Base-by-base conservation (phyloP, 2,113 vertebrate genomes). In the Dipodomys merriami region DNA sequence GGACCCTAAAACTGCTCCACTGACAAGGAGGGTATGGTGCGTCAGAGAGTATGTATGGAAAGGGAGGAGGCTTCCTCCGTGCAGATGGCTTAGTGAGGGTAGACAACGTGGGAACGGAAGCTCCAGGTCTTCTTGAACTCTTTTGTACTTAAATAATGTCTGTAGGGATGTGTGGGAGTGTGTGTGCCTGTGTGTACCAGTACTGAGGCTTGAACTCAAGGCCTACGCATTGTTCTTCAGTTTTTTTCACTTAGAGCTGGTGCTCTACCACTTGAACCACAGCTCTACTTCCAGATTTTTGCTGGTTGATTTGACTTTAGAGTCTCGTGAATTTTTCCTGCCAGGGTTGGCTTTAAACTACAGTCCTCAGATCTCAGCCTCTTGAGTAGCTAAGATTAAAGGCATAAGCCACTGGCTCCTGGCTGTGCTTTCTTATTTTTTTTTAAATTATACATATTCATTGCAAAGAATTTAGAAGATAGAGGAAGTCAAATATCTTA, bases 401-500 rank as follows among this genome's bases (percentile, higher is more conserved):
- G 15, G 15, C 53, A 57, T 16, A 57, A 57, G 15, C 53, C 53
- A 57, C 53, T 13, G 16, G 53, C 53, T 57, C 53, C 15, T 57
- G 53, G 53, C 53, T 57, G 15, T 57, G 53, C 62, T 80, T 76
- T 84, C 33, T 86, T 82, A 6, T 72, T 72, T 65, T 79, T 79
- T 78, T 39, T 78, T 91, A 92, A 88, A 53, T 73, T 69, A 78
- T 87, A 30, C 12, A 53, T 53, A 39, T 90, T 57, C 35, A 73
- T 19, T 62, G 27, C 15, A 86, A 65, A 73, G 85, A 86, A 94
- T 62, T 57, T 92, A 81, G 67, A 91, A 18, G 29, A n/a, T 39
- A 80, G 1, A 76, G n/a, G n/a, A 92, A 88, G 65, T 20, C 29
- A 80, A 93, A 96, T 84, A 49, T 81, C 67, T 25, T 64, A 64